Evolutionary conservation across 2,113 vertebrate species (phyloP).

Genomic region (Madoqua kirkii): DNA sequence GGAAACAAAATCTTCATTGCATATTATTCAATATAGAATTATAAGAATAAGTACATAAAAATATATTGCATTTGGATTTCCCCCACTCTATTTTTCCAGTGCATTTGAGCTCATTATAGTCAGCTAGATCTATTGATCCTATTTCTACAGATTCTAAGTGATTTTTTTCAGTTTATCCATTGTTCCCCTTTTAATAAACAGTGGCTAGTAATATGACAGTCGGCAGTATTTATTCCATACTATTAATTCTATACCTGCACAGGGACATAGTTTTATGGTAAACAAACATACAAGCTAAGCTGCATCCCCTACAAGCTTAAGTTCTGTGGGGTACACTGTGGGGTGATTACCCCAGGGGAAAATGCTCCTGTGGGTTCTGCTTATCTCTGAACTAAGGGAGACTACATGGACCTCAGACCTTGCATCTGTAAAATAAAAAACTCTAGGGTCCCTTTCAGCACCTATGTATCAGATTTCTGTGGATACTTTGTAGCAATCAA

Average conservation of each 20-base stretch:
- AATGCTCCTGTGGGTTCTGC: neutral
- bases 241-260: constrained; percentile 20
- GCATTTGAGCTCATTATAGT: constrained; percentile 68
- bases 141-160: constrained; percentile 35
- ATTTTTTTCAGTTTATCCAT: constrained; percentile 69
- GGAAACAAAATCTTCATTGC: constrained; percentile 43
- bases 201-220: constrained; percentile 24
- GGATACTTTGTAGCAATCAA: neutral
- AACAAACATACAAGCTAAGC: neutral
- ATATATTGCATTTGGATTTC: constrained; percentile 53
- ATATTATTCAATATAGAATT: constrained; percentile 51
- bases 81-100: constrained; percentile 28
- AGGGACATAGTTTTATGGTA: neutral
- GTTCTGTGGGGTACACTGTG: neutral
- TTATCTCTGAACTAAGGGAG: neutral
- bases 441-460: neutral
- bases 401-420: neutral
- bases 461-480: neutral
- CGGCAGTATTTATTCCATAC: constrained; percentile 35
- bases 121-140: constrained; percentile 47
- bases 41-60: constrained; percentile 66
- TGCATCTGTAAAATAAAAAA: neutral
- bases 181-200: constrained; percentile 71
- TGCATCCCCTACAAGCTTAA: neutral
- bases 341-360: neutral